Percentiles rank a stretch among this genome's conserved stretches.
Evolutionary conservation across 2,113 vertebrate species (phyloP).

Genomic region (Chrysemys picta): DNA sequence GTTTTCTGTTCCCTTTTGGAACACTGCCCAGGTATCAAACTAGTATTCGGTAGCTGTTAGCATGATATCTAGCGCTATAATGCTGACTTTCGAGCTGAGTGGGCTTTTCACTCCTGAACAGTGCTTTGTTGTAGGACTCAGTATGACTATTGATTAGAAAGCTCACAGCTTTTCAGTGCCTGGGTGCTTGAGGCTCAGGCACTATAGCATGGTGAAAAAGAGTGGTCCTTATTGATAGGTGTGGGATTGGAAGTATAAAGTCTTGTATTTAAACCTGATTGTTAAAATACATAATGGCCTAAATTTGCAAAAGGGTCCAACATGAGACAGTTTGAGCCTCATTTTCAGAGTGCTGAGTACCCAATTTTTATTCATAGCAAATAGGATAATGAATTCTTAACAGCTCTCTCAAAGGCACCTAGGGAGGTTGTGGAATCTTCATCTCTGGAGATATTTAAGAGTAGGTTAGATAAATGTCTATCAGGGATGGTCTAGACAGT

Average conservation of each 20-base stretch:
- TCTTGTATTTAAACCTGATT: background rate
- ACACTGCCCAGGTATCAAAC: background rate
- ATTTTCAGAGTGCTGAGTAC: background rate
- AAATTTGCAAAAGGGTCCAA: background rate
- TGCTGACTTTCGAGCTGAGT: background rate
- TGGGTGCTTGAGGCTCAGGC: background rate
- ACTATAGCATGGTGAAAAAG: background rate
- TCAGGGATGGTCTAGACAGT: too few relatives aligned
- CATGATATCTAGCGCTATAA: background rate
- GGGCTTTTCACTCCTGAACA: fast-evolving
- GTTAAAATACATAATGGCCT: background rate
- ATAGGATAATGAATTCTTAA: background rate
- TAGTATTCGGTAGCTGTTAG: background rate
- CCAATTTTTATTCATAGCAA: background rate
- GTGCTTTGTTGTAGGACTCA: background rate
- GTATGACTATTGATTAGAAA: background rate
- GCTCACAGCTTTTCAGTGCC: background rate
- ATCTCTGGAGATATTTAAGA: too few relatives aligned
- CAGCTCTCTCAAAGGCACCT: background rate
- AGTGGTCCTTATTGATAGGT: background rate
- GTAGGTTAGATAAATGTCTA: too few relatives aligned
- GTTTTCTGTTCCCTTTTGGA: background rate
- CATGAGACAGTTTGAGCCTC: background rate
- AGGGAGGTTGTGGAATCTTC: too few relatives aligned
- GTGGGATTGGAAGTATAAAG: background rate